phyloP scores from a whole-genome alignment of 2,888 invertebrate species.

The Ichneumon xanthorius region DNA sequence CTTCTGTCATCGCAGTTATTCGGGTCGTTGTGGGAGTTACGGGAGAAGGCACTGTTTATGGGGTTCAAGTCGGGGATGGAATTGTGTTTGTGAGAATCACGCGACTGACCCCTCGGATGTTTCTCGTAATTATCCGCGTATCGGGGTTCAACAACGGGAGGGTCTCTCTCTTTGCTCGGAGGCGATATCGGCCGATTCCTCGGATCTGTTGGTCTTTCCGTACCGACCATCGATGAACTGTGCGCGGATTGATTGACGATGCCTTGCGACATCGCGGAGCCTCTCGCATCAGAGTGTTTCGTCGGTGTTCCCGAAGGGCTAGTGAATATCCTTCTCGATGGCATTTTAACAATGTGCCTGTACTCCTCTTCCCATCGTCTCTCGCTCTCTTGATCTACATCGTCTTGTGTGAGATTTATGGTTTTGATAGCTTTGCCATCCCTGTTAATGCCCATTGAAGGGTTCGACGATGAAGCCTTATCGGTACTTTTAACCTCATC shows the following conservation, averaged over 20 bases:
- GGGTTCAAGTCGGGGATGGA: slow-evolving; percentile 56
- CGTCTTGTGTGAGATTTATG: slow-evolving; percentile 53
- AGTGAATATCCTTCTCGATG: slow-evolving; percentile 58
- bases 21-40: slow-evolving; percentile 57
- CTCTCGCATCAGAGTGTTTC: slow-evolving; percentile 50
- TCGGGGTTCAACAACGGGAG: slow-evolving; percentile 69
- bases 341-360: slow-evolving; percentile 77
- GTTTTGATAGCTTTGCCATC: slow-evolving; percentile 65
- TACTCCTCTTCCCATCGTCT: slow-evolving; percentile 78
- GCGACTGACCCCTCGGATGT: slow-evolving; percentile 72
- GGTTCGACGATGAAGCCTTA: slow-evolving; percentile 43
- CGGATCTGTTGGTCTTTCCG: slow-evolving; percentile 66
- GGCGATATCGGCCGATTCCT: slow-evolving; percentile 68
- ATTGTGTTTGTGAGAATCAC: slow-evolving; percentile 54
- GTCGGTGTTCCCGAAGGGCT: slow-evolving; percentile 34
- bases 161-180: slow-evolving; percentile 55
- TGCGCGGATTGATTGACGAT: no score
- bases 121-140: slow-evolving; percentile 81
- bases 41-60: slow-evolving; percentile 65
- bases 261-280: background rate
- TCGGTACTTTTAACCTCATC: slow-evolving; percentile 48
- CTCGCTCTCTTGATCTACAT: slow-evolving; percentile 73
- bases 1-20: slow-evolving; percentile 53
- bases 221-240: slow-evolving; percentile 27
- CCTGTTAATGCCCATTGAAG: slow-evolving; percentile 1